These are phyloP conservation scores for Nomada lathburiana DNA, from an alignment of 2,888 invertebrate genomes.

Conservation along the genomic window DNA sequence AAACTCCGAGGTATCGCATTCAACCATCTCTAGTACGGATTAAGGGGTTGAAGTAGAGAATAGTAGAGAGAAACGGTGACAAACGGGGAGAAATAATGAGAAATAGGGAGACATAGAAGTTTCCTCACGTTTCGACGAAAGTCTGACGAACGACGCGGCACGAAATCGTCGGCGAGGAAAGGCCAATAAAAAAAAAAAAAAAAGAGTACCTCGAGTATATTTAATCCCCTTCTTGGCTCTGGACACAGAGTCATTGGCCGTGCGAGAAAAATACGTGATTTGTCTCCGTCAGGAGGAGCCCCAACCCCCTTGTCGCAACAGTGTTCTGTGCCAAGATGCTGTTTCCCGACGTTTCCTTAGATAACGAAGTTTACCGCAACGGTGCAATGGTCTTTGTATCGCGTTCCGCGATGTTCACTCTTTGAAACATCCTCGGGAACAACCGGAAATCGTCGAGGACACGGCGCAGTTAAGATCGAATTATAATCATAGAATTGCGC, in stretches of 20 bases:
- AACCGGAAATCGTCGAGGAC: not conserved
- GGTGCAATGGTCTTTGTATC: conserved; percentile 10
- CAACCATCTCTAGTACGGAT: conserved; percentile 1
- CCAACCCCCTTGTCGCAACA: conserved; percentile 18
- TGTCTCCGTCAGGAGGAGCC: conserved; percentile 33
- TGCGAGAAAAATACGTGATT: conserved; percentile 58
- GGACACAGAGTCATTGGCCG: conserved; percentile 19
- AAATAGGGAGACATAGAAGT: conserved; percentile 8
- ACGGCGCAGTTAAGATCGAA: not conserved
- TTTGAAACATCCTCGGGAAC: not conserved
- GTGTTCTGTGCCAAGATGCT: conserved; percentile 48
- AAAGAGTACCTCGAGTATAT: conserved; percentile 16
- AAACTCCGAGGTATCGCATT: not conserved
- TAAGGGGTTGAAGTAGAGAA: conserved; percentile 31
- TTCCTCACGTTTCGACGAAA: conserved; percentile 33
- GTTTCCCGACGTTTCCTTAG: conserved; percentile 29
- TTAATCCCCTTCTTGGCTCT: conserved; percentile 52
- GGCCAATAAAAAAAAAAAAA: not conserved
- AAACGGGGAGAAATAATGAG: no score
- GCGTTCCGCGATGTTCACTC: not conserved
- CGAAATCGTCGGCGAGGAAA: conserved; percentile 1
- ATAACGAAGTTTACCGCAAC: conserved; percentile 35
- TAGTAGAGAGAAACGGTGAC: not conserved
- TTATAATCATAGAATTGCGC: no score
- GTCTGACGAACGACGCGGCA: conserved; percentile 30